Percentiles rank a stretch among this genome's conserved stretches.
Conservation (phyloP, 2,888 invertebrate species). For the Macrophya annulata region DNA sequence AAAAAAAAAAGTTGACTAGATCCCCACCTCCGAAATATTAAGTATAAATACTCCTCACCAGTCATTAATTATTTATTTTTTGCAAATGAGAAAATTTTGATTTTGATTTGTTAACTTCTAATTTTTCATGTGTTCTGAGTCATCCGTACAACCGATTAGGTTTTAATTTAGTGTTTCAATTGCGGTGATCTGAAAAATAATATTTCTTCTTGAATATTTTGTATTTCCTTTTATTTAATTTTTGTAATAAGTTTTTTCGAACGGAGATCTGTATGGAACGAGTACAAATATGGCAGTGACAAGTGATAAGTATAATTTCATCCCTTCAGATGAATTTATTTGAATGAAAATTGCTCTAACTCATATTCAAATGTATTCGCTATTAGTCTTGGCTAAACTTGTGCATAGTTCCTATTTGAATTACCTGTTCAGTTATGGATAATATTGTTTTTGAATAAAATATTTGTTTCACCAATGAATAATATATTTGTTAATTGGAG, state of each 20-base stretch:
- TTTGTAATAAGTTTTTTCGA: not conserved
- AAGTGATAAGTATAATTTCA: too few relatives aligned
- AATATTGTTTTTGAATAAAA: constrained; percentile 10
- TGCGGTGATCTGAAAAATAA: not conserved
- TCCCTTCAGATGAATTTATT: too few relatives aligned
- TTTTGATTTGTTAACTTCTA: not conserved
- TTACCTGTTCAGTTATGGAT: not conserved
- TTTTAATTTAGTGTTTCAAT: not conserved
- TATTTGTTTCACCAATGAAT: not conserved
- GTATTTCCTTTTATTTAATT: not conserved
- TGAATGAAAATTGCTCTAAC: too few relatives aligned
- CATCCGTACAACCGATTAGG: not conserved
- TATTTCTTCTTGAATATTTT: not conserved
- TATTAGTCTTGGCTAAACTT: too few relatives aligned
- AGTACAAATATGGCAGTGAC: too few relatives aligned
- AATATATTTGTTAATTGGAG: not conserved
- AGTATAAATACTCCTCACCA: not conserved
- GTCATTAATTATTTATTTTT: not conserved
- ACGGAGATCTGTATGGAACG: not conserved
- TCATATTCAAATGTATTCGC: too few relatives aligned
- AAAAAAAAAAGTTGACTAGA: not conserved
- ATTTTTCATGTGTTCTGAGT: not conserved
- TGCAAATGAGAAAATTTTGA: not conserved
- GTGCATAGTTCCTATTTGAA: not conserved
- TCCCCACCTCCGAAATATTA: not conserved